Base-by-base conservation (phyloP, 2,797 vertebrate species). In the Antennarius maculatus region DNA sequence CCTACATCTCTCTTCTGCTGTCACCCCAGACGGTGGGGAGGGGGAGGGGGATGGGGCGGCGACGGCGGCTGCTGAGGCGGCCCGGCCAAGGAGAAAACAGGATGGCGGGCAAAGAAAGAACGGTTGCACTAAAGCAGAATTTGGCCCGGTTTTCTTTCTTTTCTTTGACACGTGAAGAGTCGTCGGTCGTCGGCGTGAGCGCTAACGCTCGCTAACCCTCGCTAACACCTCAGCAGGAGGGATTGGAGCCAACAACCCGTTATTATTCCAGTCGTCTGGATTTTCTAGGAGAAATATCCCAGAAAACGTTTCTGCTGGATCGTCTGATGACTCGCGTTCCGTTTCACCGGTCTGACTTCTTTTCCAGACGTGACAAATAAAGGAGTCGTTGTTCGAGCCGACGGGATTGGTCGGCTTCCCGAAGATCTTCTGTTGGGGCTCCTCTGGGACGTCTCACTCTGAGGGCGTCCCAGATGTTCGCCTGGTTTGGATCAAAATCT, bases 61-160 rank as follows among this genome's bases (percentile, higher is more conserved):
- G 23, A 23, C 23, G 23, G 23, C 23, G 23, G 23, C 23, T 23
- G 23, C 23, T 23, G 23, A 23, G 23, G 23, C 61, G 57, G 60
- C 61, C 54, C 5, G 71, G 74, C 68, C 73, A 80, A 86, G 82
- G 81, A 86, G 82, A 85, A 77, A 79, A 51, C 68, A 65, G 69
- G 17, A 69, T 2, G 23, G 23, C 54, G 70, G 47, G 41, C 34
- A 68, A 77, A 71, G 45, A 54, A 69, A 69, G 58, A 68, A 64
- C 67, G 68, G 62, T 51, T 77, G 65, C 67, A 23, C 81, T 64
- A 60, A 59, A 79, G 69, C 47, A 63, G 53, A 78, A 23, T 23
- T 23, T 60, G 62, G 65, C 31, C 16, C 42, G 49, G 62, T 69
- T 53, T 76, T 60, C 28, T 62, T 39, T 69, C 59, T 77, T 76